These are phyloP conservation scores for Rotaria macrura DNA, from an alignment of 2,888 invertebrate species.

Conservation along the genomic window DNA sequence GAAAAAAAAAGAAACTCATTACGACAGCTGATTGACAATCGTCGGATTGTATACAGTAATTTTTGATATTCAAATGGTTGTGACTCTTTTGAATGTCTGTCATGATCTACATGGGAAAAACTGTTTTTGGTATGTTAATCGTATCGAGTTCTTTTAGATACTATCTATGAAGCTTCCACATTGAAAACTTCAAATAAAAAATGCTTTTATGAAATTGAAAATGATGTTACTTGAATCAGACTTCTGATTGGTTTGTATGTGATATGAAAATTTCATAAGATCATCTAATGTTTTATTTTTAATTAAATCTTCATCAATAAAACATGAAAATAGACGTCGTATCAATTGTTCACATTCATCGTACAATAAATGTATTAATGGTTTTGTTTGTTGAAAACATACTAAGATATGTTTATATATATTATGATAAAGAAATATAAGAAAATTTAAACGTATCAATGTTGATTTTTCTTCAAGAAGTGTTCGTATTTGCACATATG, in stretches of 20 bases:
- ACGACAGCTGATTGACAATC: no score
- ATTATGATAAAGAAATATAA: background rate
- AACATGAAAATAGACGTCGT: background rate
- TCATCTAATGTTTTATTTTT: background rate
- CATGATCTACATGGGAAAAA: no score
- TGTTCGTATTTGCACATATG: background rate
- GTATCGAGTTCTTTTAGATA: no score
- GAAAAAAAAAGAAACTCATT: no score
- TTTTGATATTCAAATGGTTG: no score
- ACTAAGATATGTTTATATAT: background rate
- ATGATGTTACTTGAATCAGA: background rate
- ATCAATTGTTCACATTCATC: background rate
- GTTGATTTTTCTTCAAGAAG: background rate
- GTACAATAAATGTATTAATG: constrained; percentile 1
- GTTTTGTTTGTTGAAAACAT: constrained; percentile 2
- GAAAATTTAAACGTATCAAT: background rate
- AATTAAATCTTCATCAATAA: background rate
- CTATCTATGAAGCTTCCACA: no score
- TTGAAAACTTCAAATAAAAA: no score
- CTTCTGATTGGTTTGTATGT: background rate
- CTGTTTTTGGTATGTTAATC: no score
- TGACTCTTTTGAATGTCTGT: no score
- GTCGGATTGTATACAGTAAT: no score
- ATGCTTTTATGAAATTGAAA: background rate
- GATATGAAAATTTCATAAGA: background rate